Evolutionary conservation across 2,888 invertebrate genomes (phyloP).

Genomic region (Dilophus febrilis): DNA sequence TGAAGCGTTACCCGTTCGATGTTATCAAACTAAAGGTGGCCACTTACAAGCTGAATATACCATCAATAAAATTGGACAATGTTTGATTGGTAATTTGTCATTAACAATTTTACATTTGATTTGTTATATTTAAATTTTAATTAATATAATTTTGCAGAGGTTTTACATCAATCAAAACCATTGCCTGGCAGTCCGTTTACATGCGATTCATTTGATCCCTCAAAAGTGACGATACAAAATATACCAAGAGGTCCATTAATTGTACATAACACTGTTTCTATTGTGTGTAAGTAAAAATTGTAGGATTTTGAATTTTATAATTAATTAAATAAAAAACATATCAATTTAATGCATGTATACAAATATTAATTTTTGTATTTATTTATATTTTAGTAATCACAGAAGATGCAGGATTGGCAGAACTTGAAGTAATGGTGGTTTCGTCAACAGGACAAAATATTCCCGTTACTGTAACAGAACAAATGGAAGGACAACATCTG

Average conservation of each 20-base stretch:
- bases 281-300: slow-evolving; percentile 44
- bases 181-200: slow-evolving; percentile 86
- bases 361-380: slow-evolving; percentile 5
- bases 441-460: slow-evolving; percentile 72
- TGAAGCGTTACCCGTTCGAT: slow-evolving; percentile 70
- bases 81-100: slow-evolving; percentile 38
- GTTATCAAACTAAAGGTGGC: slow-evolving; percentile 93
- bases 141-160: slow-evolving; percentile 45
- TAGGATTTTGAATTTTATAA: slow-evolving; percentile 3
- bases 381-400: slow-evolving; percentile 53
- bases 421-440: slow-evolving; percentile 72
- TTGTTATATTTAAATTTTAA: not conserved
- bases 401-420: slow-evolving; percentile 67
- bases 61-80: slow-evolving; percentile 55
- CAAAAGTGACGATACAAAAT: slow-evolving; percentile 61
- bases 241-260: slow-evolving; percentile 58
- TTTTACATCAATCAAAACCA: slow-evolving; percentile 74
- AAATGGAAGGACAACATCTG: slow-evolving; percentile 51
- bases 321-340: not conserved
- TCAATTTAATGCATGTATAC: not conserved
- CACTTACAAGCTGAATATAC: slow-evolving; percentile 88
- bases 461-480: slow-evolving; percentile 55
- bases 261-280: slow-evolving; percentile 65
- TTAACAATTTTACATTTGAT: not conserved
- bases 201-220: slow-evolving; percentile 82